These are phyloP conservation scores for Pandemis corylana DNA, from an alignment of 2,888 invertebrate genomes.

Conservation along the genomic window DNA sequence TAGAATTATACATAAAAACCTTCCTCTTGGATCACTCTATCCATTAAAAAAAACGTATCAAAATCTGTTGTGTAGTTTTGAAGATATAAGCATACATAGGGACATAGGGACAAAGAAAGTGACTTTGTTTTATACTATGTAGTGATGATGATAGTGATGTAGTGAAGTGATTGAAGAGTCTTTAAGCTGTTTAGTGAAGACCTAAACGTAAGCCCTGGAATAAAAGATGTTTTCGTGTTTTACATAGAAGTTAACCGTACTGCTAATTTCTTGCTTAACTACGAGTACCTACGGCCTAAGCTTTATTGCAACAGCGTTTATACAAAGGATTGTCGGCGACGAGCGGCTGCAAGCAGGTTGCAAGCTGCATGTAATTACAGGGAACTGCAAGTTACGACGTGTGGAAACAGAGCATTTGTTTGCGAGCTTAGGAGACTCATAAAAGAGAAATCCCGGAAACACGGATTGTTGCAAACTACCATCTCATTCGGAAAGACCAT, in stretches of 20 bases:
- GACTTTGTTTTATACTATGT: too few relatives aligned
- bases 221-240: neutral
- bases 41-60: too few relatives aligned
- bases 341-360: neutral
- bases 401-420: neutral
- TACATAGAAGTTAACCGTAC: neutral
- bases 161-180: too few relatives aligned
- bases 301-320: neutral
- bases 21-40: too few relatives aligned
- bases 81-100: too few relatives aligned
- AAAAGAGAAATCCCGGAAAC: neutral
- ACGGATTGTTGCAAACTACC: neutral
- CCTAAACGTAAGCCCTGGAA: neutral
- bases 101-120: too few relatives aligned
- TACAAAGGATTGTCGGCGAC: neutral
- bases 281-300: neutral
- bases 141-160: too few relatives aligned
- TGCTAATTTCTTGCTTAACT: neutral
- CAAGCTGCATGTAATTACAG: constrained; percentile 1
- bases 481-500: too few relatives aligned
- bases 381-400: neutral
- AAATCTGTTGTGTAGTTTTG: too few relatives aligned
- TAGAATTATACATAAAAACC: too few relatives aligned
- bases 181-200: neutral
- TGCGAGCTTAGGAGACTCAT: neutral